Evolutionary conservation across 2,113 vertebrate genomes (phyloP).

Genomic region (Cheilinus undulatus): DNA sequence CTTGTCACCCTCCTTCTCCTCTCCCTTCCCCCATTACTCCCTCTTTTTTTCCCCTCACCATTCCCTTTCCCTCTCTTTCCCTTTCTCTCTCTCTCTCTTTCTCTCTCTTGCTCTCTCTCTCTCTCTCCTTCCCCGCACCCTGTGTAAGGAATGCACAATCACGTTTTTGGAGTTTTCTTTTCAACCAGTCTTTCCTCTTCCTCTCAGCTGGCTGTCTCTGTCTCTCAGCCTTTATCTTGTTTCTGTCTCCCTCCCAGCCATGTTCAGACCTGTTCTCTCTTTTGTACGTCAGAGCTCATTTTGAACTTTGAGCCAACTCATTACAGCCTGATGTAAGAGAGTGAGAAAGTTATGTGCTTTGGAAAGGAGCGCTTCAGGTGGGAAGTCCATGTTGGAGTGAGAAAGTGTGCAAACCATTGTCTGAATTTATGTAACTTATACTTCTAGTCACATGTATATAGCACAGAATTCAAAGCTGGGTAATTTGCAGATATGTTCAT

Average conservation of each 20-base stretch:
- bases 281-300: slow-evolving; percentile 49
- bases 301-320: slow-evolving; percentile 72
- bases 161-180: slow-evolving; percentile 74
- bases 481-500: slow-evolving; percentile 30
- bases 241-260: slow-evolving; percentile 24
- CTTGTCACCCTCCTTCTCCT: slow-evolving; percentile 55
- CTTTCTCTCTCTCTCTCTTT: slow-evolving; percentile 20
- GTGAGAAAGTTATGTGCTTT: slow-evolving; percentile 37
- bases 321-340: slow-evolving; percentile 20
- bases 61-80: slow-evolving; percentile 29
- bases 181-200: slow-evolving; percentile 70
- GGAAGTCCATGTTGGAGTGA: neutral
- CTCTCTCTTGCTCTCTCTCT: slow-evolving; percentile 34
- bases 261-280: slow-evolving; percentile 76
- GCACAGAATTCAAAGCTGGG: slow-evolving; percentile 9
- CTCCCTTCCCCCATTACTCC: neutral
- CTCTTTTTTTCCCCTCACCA: slow-evolving; percentile 27
- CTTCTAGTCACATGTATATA: neutral
- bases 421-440: neutral
- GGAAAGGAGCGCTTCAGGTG: slow-evolving; percentile 19
- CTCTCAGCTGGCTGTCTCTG: slow-evolving; percentile 2
- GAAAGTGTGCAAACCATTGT: neutral
- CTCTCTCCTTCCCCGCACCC: slow-evolving; percentile 65
- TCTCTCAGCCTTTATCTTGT: slow-evolving; percentile 8
- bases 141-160: slow-evolving; percentile 82